Conservation (phyloP, 1,140 invertebrate species). For the Listronotus bonariensis region DNA sequence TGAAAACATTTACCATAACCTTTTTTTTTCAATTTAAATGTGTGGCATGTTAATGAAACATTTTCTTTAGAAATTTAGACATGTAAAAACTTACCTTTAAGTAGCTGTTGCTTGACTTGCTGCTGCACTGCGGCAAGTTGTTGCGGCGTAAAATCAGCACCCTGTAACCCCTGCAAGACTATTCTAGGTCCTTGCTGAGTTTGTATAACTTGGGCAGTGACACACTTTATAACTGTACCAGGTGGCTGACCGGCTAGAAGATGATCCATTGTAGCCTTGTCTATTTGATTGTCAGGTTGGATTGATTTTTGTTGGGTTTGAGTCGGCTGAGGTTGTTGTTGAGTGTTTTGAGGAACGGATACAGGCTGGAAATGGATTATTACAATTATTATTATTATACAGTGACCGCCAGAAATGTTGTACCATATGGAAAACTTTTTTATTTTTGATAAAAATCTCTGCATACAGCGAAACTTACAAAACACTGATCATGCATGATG, state of each 20-base stretch:
- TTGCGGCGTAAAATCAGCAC: conserved; percentile 77
- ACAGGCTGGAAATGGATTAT: background rate
- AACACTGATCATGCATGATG: too few relatives aligned
- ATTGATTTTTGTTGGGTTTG: conserved; percentile 41
- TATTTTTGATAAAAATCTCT: too few relatives aligned
- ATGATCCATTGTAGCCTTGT: conserved; percentile 67
- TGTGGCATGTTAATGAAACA: too few relatives aligned
- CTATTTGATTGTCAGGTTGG: conserved; percentile 49
- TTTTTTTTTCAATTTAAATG: too few relatives aligned
- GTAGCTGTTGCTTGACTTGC: conserved; percentile 84
- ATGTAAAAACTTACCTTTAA: conserved; percentile 68
- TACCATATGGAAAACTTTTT: too few relatives aligned
- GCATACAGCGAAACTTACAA: too few relatives aligned
- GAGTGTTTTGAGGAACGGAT: background rate
- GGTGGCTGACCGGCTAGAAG: conserved; percentile 76
- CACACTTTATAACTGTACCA: conserved; percentile 85
- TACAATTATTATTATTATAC: too few relatives aligned
- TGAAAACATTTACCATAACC: too few relatives aligned
- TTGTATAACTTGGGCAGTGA: conserved; percentile 81
- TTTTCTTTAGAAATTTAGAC: background rate
- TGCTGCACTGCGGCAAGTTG: conserved; percentile 80
- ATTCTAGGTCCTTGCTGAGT: conserved; percentile 82
- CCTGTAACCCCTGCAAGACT: conserved; percentile 80
- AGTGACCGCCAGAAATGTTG: too few relatives aligned
- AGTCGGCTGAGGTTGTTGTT: background rate